A percentile compares a stretch with the other conserved stretches of the same genome.
Evolutionary conservation across 1,140 invertebrate species (phyloP).

Genomic region (Cotesia vestalis): DNA sequence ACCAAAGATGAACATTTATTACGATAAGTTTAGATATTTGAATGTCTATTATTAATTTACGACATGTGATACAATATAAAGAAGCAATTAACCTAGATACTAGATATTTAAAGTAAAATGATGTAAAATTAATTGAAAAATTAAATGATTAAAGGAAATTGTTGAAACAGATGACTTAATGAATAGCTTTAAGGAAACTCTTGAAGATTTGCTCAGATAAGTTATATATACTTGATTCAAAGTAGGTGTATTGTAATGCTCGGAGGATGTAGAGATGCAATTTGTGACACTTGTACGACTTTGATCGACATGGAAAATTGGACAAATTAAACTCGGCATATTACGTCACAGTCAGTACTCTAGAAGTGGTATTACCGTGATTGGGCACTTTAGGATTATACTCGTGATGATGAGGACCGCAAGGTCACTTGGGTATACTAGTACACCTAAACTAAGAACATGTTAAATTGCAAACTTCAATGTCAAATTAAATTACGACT

Average conservation of each 20-base stretch:
- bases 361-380: constrained; percentile 54
- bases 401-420: constrained; percentile 30
- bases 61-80: too few relatives aligned
- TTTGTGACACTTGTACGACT: constrained; percentile 54
- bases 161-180: constrained; percentile 5
- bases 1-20: too few relatives aligned
- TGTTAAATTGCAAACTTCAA: constrained; percentile 22
- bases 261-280: constrained; percentile 44
- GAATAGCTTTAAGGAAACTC: not conserved
- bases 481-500: not conserved
- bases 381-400: constrained; percentile 51
- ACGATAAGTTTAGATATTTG: too few relatives aligned
- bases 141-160: not conserved
- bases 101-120: too few relatives aligned
- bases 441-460: constrained; percentile 27
- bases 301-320: constrained; percentile 61
- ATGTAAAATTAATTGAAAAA: constrained; percentile 4
- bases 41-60: too few relatives aligned
- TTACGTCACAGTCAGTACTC: constrained; percentile 45
- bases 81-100: not conserved
- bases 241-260: not conserved
- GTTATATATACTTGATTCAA: not conserved
- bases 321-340: constrained; percentile 52
- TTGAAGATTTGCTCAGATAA: not conserved
- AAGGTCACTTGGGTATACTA: constrained; percentile 35